Evolutionary conservation across 1,140 invertebrate species (phyloP).

Genomic region (Pinna nobilis): DNA sequence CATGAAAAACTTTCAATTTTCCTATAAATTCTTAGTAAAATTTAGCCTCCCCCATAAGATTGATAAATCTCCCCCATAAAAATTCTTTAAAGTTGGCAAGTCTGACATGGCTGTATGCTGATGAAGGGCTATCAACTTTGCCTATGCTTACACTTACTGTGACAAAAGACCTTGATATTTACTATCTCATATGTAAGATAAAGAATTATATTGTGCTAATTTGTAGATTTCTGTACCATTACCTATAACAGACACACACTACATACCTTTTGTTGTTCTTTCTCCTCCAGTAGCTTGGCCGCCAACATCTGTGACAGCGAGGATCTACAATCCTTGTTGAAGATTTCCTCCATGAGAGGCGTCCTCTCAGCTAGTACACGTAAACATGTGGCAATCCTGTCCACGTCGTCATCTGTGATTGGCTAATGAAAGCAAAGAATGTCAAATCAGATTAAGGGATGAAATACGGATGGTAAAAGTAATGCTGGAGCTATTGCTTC

Average conservation of each 20-base stretch:
- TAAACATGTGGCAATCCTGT: conserved; percentile 90
- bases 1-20: too few relatives aligned
- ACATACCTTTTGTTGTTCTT: conserved; percentile 75
- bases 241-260: background rate
- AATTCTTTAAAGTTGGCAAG: too few relatives aligned
- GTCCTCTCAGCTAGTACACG: conserved; percentile 84
- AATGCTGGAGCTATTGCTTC: too few relatives aligned
- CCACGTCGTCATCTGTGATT: conserved; percentile 96
- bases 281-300: conserved; percentile 87
- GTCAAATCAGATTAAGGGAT: background rate
- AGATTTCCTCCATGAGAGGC: conserved; percentile 84
- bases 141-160: too few relatives aligned
- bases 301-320: conserved; percentile 91
- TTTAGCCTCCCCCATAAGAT: too few relatives aligned
- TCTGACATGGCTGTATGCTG: too few relatives aligned
- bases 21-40: too few relatives aligned
- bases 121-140: too few relatives aligned
- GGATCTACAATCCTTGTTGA: conserved; percentile 85
- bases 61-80: too few relatives aligned
- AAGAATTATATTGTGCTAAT: background rate
- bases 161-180: too few relatives aligned
- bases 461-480: too few relatives aligned
- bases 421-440: conserved; percentile 67
- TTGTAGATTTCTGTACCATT: background rate
- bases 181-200: too few relatives aligned